A percentile compares a stretch with the other conserved stretches of the same genome.
phyloP scores from a whole-genome alignment of 2,888 invertebrate genomes.

The Drosophila ezoana region DNA sequence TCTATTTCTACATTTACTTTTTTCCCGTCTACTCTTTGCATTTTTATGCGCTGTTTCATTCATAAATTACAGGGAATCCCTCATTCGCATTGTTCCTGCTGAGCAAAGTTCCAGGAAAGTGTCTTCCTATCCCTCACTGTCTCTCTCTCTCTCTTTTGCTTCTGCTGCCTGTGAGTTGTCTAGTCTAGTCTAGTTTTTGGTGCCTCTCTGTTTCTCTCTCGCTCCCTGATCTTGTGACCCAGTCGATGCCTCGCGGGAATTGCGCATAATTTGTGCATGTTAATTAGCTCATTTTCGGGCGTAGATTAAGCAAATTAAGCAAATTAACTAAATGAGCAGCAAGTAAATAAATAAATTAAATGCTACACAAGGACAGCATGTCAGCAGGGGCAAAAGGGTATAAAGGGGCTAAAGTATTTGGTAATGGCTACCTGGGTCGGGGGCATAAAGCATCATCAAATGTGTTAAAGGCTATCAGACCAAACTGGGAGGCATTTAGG shows the following conservation, averaged over 20 bases:
- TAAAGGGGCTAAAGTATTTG: not conserved
- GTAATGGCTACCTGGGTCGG: constrained; percentile 8
- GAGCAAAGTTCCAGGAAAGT: constrained; percentile 38
- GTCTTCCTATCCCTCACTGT: constrained; percentile 4
- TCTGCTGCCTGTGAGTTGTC: constrained; percentile 3
- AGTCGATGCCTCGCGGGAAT: constrained; percentile 55
- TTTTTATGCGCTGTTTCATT: constrained; percentile 59
- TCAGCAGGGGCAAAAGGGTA: too few species aligned
- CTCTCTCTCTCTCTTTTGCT: not conserved
- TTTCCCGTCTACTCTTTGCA: constrained; percentile 22
- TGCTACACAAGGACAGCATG: constrained; percentile 2
- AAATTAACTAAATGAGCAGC: constrained; percentile 68
- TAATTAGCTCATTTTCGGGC: constrained; percentile 70
- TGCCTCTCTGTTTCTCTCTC: constrained; percentile 4
- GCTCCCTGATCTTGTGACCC: constrained; percentile 37
- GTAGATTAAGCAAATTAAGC: constrained; percentile 74
- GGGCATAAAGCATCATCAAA: not conserved
- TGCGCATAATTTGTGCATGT: constrained; percentile 67
- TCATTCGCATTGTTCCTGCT: constrained; percentile 39
- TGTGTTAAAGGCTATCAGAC: not conserved
- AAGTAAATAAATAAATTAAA: constrained; percentile 68
- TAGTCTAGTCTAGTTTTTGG: not conserved
- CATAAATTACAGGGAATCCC: constrained; percentile 73
- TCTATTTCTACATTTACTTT: not conserved
- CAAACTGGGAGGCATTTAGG: constrained; percentile 1